These are phyloP conservation scores for Ophion slaviceki DNA, from an alignment of 2,888 invertebrate species.

Conservation along the genomic window DNA sequence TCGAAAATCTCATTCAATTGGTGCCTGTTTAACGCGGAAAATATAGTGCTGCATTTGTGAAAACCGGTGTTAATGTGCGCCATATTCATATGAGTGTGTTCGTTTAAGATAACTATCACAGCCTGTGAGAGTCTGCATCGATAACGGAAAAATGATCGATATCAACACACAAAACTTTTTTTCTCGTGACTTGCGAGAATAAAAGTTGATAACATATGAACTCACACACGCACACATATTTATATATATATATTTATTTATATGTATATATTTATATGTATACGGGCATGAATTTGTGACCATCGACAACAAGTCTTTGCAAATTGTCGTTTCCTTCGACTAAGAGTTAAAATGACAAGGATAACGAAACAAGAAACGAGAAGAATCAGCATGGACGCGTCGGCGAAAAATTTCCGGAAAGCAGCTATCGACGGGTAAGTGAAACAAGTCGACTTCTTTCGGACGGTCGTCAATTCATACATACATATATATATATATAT, in stretches of 20 bases:
- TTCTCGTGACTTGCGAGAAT: conserved; percentile 35
- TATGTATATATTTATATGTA: conserved; percentile 20
- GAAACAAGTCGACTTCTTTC: conserved; percentile 36
- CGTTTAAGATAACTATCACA: not conserved
- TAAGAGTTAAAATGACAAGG: conserved; percentile 45
- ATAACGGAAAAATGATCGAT: conserved; percentile 42
- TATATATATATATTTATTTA: not conserved
- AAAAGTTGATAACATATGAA: not conserved
- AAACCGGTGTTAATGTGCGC: not conserved
- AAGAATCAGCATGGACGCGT: conserved; percentile 33
- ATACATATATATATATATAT: too few relatives aligned
- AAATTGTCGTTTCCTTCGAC: conserved; percentile 20
- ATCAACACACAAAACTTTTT: conserved; percentile 26
- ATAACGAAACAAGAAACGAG: conserved; percentile 43
- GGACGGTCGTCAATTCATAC: too few relatives aligned
- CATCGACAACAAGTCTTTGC: conserved; percentile 3
- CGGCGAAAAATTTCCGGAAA: conserved; percentile 31
- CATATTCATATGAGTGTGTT: not conserved
- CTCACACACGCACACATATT: not conserved
- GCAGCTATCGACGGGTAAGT: conserved; percentile 49
- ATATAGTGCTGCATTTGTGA: conserved; percentile 12
- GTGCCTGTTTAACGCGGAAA: not conserved
- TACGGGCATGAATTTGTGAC: not conserved
- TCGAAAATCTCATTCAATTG: not conserved
- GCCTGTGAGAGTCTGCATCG: not conserved